Conservation (phyloP, 2,888 invertebrate genomes). For the Strigamia crassipes region DNA sequence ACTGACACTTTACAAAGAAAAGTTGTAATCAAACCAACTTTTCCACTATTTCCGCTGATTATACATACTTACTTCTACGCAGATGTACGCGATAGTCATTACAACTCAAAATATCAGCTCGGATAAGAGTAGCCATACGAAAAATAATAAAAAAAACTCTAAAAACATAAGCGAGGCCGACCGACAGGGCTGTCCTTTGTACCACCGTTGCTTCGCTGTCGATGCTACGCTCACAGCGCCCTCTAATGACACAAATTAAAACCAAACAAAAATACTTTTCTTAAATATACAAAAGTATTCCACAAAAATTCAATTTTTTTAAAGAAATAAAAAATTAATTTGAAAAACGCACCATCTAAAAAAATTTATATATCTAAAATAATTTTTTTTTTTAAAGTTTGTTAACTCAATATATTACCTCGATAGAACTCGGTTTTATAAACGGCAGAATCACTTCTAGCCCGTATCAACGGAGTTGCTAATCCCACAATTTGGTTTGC, state of each 20-base stretch:
- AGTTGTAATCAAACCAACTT: neutral
- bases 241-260: neutral
- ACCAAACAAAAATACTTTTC: neutral
- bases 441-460: neutral
- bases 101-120: neutral
- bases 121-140: neutral
- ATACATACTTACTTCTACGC: neutral
- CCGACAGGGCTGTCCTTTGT: neutral
- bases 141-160: neutral
- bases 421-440: neutral
- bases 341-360: neutral
- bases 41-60: neutral
- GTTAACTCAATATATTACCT: neutral
- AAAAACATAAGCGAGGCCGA: neutral
- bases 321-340: neutral
- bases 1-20: slow-evolving; percentile 21
- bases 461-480: neutral
- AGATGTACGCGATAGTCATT: neutral
- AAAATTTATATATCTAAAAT: neutral
- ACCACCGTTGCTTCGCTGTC: neutral
- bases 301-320: neutral
- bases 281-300: neutral
- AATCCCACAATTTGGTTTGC: neutral
- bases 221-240: neutral
- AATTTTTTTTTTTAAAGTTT: neutral